Evolutionary conservation across 37 sponge, comb jelly and placozoan species (phyloP), one percentile per base, ranked within the genome.

Genomic region (Haliclona indistincta): DNA sequence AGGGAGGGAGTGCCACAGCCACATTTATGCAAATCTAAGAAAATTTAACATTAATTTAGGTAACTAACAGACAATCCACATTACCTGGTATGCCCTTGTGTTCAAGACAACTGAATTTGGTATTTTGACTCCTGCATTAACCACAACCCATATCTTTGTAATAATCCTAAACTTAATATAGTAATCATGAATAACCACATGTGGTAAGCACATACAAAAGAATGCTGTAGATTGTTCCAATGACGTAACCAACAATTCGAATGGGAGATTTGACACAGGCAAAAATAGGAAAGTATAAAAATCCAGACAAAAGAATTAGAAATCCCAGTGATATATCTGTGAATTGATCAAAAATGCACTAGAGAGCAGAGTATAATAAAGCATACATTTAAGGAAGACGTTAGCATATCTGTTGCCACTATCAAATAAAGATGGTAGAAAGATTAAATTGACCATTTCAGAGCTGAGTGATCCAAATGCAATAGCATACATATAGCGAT

Each of bases 191-290:
- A n/a, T n/a, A n/a, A n/a, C n/a, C n/a, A n/a, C n/a, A n/a, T n/a
- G n/a, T n/a, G n/a, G n/a, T n/a, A n/a, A n/a, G 45, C 23, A 68
- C 74, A 3, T 47, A 78, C 79, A 36, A 39, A 28, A 78, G 2
- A 2, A 54, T 23, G 32, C 69, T 58, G 56, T 78, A 78, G 1
- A 68, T 5, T 8, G 39, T 4, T 0, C 79, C 79, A 28, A 78
- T 40, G 0, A 34, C 20, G 8, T 47, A 54, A 22, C 79, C 79
- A 26, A 78, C 17, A 5, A 54, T 2, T 25, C 43, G 69, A 37
- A 67, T 55, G 7, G 68, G 60, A 19, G 67, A 26, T 23, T 51
- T 30, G 38, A 78, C 70, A 78, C 79, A 78, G 5, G 79, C 79
- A 43, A 78, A 78, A 2, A 78, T 54, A 17, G 79, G 79, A 40